phyloP scores from a whole-genome alignment of 2,888 invertebrate species.

The Patella ulyssiponensis region DNA sequence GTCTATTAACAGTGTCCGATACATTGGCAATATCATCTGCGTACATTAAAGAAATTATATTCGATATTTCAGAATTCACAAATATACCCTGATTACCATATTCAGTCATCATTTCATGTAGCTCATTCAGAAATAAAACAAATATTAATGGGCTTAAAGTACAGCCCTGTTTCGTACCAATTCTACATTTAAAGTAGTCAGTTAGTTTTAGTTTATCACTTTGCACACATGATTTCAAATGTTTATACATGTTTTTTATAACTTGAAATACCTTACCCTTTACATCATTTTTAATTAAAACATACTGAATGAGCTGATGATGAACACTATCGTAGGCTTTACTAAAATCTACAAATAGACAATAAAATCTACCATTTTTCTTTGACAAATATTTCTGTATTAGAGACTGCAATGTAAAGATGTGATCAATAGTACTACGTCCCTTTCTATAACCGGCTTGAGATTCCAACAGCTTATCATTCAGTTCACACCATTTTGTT shows the following conservation, averaged over 20 bases:
- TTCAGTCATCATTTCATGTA: constrained; percentile 9
- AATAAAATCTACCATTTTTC: constrained; percentile 14
- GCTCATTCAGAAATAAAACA: constrained; percentile 17
- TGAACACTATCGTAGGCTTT: constrained; percentile 4
- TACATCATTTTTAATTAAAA: constrained; percentile 11
- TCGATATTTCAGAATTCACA: constrained; percentile 16
- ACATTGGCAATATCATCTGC: constrained; percentile 24
- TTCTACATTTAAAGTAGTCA: constrained; percentile 13
- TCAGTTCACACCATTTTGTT: constrained; percentile 11
- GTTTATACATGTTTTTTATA: constrained; percentile 10
- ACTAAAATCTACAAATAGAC: neutral
- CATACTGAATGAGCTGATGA: neutral
- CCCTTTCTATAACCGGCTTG: constrained; percentile 12
- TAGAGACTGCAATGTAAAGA: constrained; percentile 10
- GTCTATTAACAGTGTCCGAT: constrained; percentile 15
- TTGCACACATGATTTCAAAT: constrained; percentile 12
- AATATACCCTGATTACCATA: constrained; percentile 15
- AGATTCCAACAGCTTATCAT: neutral
- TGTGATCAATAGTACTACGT: constrained; percentile 7
- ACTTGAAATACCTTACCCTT: constrained; percentile 2
- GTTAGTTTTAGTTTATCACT: constrained; percentile 10
- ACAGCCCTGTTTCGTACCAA: constrained; percentile 23
- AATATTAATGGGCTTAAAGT: constrained; percentile 10
- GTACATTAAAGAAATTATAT: constrained; percentile 21
- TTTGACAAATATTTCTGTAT: constrained; percentile 14